Evolutionary conservation across 2,888 invertebrate genomes (phyloP), one percentile per base, ranked within the genome.

Genomic region (Dicycla oo): DNA sequence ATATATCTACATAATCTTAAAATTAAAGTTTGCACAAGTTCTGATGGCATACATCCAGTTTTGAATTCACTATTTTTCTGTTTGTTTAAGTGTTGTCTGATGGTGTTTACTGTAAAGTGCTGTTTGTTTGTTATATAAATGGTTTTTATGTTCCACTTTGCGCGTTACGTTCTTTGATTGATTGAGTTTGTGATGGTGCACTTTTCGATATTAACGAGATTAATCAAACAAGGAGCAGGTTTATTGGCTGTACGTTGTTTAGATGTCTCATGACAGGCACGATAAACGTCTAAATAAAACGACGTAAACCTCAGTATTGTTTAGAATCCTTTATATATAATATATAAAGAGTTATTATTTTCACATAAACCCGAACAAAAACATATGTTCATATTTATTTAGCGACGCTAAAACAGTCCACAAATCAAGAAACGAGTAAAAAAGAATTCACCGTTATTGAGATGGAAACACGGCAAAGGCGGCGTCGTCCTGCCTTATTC

Each of bases 401-500:
- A 69, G 62, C 65, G 56, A 71, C 43, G 58, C 20, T 68, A 74
- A 71, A 76, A 78, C 69, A 83, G 81, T 81, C 81, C 77, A 86
- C 87, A 90, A 91, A 90, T 92, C 91, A 89, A 86, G 85, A 85
- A 88, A 90, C 83, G 83, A 88, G 89, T 89, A 88, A 88, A 90
- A 88, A 90, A 88, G 87, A 86, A 87, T 87, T 87, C 84, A 65
- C 84, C 88, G 85, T 89, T 91, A 93, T 92, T 91, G 91, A 90
- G 87, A 88, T 80, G 81, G 73, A 86, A 88, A 93, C 93, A 93
- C 86, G 88, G 90, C 88, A 91, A 91, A 92, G 93, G 93, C 92
- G 93, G 91, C 87, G 89, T 88, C 88, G 82, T 87, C 89, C 77
- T 93, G 91, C 89, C 88, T 93, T 93, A 93, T 93, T 93, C 93